Percentiles rank a stretch among this genome's conserved stretches.
phyloP scores from a whole-genome alignment of 1,140 invertebrate species.

The Saccostrea echinata region DNA sequence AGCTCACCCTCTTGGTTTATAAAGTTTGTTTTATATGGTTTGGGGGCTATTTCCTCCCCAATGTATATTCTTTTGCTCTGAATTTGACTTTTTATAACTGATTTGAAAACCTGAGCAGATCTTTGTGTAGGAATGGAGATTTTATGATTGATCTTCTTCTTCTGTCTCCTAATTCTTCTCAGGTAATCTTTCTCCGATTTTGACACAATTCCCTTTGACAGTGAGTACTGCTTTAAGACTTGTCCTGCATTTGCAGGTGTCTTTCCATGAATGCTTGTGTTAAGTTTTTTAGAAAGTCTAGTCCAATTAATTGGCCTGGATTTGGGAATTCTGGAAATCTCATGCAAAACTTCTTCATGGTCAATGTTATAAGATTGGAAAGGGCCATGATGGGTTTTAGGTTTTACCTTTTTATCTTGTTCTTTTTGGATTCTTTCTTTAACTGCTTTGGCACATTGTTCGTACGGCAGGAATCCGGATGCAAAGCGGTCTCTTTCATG shows the following conservation, averaged over 20 bases:
- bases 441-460: not conserved
- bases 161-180: not conserved
- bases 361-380: not conserved
- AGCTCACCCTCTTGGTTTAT: not conserved
- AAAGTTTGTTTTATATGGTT: too few species aligned
- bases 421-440: not conserved
- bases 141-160: not conserved
- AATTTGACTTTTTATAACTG: not conserved
- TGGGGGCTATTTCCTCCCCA: not conserved
- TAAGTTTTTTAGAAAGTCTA: not conserved
- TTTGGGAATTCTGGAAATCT: not conserved
- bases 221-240: not conserved
- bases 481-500: slow-evolving; percentile 4
- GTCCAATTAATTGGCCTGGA: not conserved
- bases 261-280: not conserved
- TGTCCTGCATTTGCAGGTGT: slow-evolving; percentile 8
- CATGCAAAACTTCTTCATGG: not conserved
- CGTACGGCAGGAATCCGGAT: not conserved
- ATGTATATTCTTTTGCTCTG: not conserved
- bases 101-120: not conserved
- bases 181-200: too few species aligned
- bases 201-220: not conserved
- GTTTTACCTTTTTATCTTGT: not conserved
- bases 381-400: not conserved
- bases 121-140: not conserved